Percentiles rank a stretch among this genome's conserved stretches.
Conservation (phyloP, 2,888 invertebrate genomes). For the Cataglyphis rosenhaueri region DNA sequence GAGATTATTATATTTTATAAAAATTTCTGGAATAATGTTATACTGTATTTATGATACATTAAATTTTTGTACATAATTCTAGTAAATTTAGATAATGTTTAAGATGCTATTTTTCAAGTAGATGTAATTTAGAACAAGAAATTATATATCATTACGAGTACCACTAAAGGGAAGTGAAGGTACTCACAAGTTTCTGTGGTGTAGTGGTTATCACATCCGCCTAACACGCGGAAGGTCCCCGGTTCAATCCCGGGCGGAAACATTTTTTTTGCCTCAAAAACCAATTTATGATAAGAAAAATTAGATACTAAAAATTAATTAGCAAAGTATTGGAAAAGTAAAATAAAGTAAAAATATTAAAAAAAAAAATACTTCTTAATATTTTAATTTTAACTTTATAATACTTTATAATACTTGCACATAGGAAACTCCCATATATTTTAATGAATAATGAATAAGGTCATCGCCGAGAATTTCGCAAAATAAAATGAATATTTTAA, state of each 20-base stretch:
- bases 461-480: slow-evolving; percentile 2
- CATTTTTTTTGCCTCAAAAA: slow-evolving; percentile 81
- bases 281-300: background rate
- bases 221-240: slow-evolving; percentile 97
- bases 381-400: background rate
- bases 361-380: background rate
- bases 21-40: background rate
- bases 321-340: background rate
- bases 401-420: background rate
- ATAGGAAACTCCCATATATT: background rate
- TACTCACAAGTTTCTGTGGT: slow-evolving; percentile 90
- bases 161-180: background rate
- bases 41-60: background rate
- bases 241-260: slow-evolving; percentile 96
- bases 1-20: background rate
- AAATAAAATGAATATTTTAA: background rate
- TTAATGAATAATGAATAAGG: background rate
- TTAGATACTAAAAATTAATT: background rate
- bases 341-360: background rate
- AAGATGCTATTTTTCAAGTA: background rate
- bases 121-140: background rate
- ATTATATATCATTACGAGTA: too few species aligned
- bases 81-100: background rate
- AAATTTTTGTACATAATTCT: background rate
- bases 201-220: slow-evolving; percentile 97